Base-by-base conservation (phyloP, 1,140 invertebrate species). In the Charaxes varanes region DNA sequence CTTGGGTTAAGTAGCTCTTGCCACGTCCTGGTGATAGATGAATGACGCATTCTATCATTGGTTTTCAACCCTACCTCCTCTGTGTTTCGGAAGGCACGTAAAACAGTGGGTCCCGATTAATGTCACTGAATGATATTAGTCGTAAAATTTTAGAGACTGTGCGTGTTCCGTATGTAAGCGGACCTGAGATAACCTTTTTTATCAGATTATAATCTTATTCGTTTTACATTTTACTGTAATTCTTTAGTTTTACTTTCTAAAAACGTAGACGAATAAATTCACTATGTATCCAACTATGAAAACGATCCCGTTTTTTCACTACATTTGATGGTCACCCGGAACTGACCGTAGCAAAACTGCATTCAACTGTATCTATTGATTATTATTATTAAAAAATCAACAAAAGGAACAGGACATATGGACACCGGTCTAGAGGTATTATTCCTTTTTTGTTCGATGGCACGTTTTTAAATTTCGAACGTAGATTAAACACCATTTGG, bases 351-450 rank as follows among this genome's bases (percentile, higher is more conserved):
- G 42, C 51, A 35, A 45, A 53, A 47, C 37, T 53, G 48, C 50
- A 56, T 56, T 59, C 46, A 60, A 63, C 42, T 53, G 53, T 52
- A 43, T 61, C 65, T 60, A 60, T 64, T 49, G 52, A 16, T 35
- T 46, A 60, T 57, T 58, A 61, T 64, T 59, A 61, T 43, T 42
- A 53, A 55, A 51, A 66, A 66, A 55, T 15, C 33, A 45, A 37
- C 68, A 57, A 68, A 68, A 61, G 41, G 42, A 36, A 45, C 27
- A 49, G 59, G 64, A 72, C 66, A 68, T 62, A 67, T 63, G 67
- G 65, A 60, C 63, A 65, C 38, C 47, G 45, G 62, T 44, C 55
- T 47, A 53, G 52, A 46, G 48, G 41, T 32, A 53, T 52, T 48
- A 53, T 49, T 49, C 45, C 41, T 53, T 65, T 60, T 63, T 61